These are phyloP conservation scores for Brachionus paranguensis DNA, from an alignment of 1,140 invertebrate species.

Conservation along the genomic window DNA sequence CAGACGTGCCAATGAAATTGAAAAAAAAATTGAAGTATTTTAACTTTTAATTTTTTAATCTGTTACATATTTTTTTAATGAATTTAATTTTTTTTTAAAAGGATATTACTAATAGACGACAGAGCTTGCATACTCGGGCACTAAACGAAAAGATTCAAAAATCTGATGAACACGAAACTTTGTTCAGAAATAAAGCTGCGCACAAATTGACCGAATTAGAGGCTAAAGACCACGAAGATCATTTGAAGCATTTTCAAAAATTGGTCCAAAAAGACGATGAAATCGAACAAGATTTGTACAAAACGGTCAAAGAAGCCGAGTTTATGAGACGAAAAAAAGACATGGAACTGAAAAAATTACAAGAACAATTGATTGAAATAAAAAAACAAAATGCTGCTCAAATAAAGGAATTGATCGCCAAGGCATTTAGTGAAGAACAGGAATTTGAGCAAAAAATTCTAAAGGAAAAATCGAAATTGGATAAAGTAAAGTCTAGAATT, in stretches of 20 bases:
- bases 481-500: constrained; percentile 46
- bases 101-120: constrained; percentile 41
- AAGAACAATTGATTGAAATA: constrained; percentile 45
- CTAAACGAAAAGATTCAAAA: constrained; percentile 45
- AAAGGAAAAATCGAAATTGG: constrained; percentile 48
- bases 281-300: constrained; percentile 46
- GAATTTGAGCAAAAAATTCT: constrained; percentile 46
- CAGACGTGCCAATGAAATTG: constrained; percentile 48
- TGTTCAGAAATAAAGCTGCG: constrained; percentile 44
- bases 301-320: constrained; percentile 47
- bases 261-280: constrained; percentile 49
- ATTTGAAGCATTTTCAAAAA: constrained; percentile 49
- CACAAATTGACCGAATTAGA: constrained; percentile 44
- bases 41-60: constrained; percentile 25
- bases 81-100: background rate
- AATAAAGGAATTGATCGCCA: constrained; percentile 45
- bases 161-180: constrained; percentile 44
- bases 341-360: constrained; percentile 45
- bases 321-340: constrained; percentile 50
- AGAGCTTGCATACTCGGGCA: constrained; percentile 41
- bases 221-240: constrained; percentile 49
- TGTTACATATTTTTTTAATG: too few relatives aligned
- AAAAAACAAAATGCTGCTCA: constrained; percentile 46
- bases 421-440: constrained; percentile 44
- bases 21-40: constrained; percentile 47